Conservation (phyloP, 2,113 vertebrate species). For the Pluvialis apricaria region DNA sequence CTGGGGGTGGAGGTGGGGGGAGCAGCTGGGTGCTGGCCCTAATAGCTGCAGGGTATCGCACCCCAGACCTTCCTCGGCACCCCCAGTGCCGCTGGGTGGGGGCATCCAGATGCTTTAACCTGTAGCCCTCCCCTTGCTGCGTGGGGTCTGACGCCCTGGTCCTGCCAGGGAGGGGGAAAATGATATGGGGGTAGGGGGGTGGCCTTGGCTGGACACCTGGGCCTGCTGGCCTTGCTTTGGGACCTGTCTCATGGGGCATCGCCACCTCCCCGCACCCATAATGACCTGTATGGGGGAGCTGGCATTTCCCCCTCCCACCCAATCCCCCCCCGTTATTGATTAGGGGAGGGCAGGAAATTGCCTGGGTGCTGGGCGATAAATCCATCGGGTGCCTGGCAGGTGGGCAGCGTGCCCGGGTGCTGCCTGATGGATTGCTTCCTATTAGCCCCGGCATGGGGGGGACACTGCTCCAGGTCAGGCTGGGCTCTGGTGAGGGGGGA, state of each 20-base stretch:
- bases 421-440: conserved; percentile 63
- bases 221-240: not conserved
- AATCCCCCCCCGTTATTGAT: not conserved
- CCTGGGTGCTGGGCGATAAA: conserved; percentile 45
- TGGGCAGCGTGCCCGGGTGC: not conserved
- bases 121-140: too few species aligned
- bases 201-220: not conserved
- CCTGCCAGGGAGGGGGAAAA: not conserved
- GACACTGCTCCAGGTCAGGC: not conserved
- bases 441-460: not conserved
- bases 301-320: not conserved
- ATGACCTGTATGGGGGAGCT: not conserved
- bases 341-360: conserved; percentile 45
- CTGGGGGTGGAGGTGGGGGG: not conserved
- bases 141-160: not conserved
- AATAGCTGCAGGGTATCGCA: not conserved
- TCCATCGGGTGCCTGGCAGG: conserved; percentile 1
- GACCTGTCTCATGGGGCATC: not conserved
- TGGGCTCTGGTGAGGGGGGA: not conserved
- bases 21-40: not conserved
- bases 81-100: not conserved
- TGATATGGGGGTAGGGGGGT: not conserved
- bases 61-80: not conserved
- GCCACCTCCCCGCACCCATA: not conserved
- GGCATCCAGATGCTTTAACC: not conserved